Percentiles rank a stretch among this genome's conserved stretches.
These are phyloP conservation scores for Aegithalos caudatus DNA, from an alignment of 2,113 vertebrate genomes.

Conservation along the genomic window DNA sequence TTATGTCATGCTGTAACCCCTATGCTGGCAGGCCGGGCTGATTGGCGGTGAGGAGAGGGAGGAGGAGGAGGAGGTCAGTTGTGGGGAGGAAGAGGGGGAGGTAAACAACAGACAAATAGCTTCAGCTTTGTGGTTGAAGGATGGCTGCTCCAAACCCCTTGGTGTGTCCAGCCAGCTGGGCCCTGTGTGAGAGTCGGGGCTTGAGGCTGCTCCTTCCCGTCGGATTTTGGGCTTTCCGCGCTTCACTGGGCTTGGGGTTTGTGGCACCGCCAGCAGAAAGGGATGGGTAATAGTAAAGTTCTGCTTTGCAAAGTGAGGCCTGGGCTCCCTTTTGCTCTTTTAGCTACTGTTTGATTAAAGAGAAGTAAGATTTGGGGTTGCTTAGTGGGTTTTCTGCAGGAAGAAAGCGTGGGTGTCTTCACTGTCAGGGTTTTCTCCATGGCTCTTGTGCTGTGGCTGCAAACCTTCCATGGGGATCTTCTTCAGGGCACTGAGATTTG, in stretches of 20 bases:
- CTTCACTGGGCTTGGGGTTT: background rate
- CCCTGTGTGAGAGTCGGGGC: background rate
- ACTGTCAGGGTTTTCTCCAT: fast-evolving
- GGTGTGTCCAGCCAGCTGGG: background rate
- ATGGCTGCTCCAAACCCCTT: background rate
- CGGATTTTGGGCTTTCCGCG: background rate
- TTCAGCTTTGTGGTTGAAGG: background rate
- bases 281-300: background rate
- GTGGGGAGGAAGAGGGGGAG: background rate
- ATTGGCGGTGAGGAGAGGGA: background rate
- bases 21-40: conserved; percentile 53
- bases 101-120: background rate
- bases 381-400: background rate
- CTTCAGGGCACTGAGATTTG: background rate
- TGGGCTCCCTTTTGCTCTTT: background rate
- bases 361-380: background rate
- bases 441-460: background rate
- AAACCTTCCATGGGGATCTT: background rate
- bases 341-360: background rate
- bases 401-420: fast-evolving
- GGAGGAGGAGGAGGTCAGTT: conserved; percentile 23
- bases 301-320: background rate
- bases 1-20: conserved; percentile 75
- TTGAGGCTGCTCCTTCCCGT: background rate
- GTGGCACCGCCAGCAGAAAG: background rate